Percentiles rank a stretch among this genome's conserved stretches.
Evolutionary conservation across 2,113 vertebrate species (phyloP).

Genomic region (Xiphias gladius): DNA sequence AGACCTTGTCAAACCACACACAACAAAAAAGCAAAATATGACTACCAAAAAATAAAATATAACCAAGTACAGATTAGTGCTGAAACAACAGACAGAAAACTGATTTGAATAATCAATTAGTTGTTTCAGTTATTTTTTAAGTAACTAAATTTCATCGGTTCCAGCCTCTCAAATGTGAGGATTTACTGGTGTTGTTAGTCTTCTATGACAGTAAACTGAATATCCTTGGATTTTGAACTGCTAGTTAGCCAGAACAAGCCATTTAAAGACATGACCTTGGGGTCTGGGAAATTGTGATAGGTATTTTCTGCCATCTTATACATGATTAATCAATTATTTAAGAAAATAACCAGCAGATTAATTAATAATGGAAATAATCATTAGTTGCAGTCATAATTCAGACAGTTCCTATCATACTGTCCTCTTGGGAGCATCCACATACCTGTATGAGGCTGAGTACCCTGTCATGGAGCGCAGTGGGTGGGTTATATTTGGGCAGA

Average conservation of each 20-base stretch:
- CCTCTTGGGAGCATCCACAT: neutral
- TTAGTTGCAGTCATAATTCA: neutral
- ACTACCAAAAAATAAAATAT: neutral
- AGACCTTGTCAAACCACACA: neutral
- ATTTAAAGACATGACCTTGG: too few species aligned
- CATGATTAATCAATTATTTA: neutral
- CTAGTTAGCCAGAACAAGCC: too few species aligned
- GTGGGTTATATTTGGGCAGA: slow-evolving; percentile 95
- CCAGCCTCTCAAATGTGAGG: neutral
- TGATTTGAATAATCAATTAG: too few species aligned
- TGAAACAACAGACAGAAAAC: neutral
- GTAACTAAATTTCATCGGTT: too few species aligned
- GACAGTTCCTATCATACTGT: neutral
- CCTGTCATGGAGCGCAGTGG: slow-evolving; percentile 91
- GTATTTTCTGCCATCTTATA: too few species aligned
- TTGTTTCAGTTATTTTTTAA: too few species aligned
- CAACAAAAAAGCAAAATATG: neutral
- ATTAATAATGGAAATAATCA: neutral
- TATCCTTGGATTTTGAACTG: too few species aligned
- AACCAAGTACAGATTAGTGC: too few species aligned
- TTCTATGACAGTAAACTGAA: too few species aligned
- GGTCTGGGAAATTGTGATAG: too few species aligned
- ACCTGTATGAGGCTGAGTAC: slow-evolving; percentile 98
- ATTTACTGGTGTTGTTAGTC: neutral
- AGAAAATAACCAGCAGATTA: neutral